Evolutionary conservation across 2,113 vertebrate species (phyloP).

Genomic region (Mobula hypostoma): DNA sequence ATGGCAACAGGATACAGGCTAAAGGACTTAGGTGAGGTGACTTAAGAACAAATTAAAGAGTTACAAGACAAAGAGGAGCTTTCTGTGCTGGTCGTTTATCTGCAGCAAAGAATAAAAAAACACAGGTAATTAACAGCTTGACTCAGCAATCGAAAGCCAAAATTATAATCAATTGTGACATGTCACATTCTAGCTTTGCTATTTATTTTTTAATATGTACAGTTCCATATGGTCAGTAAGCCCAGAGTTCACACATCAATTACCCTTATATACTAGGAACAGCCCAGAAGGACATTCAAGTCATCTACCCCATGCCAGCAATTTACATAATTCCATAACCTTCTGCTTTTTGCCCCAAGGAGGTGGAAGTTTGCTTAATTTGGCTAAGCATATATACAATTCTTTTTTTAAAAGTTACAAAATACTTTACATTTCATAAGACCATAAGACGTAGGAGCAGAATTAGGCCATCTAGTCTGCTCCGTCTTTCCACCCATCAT

Average conservation of each 20-base stretch:
- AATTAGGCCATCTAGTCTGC: too few relatives aligned
- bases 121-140: not conserved
- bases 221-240: not conserved
- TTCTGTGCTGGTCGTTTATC: not conserved
- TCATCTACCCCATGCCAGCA: not conserved
- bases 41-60: too few relatives aligned
- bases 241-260: not conserved
- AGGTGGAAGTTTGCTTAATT: not conserved
- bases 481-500: too few relatives aligned
- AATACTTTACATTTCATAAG: not conserved
- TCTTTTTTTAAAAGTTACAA: not conserved
- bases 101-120: not conserved
- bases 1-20: too few relatives aligned
- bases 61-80: not conserved
- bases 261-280: not conserved
- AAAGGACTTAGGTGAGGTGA: too few relatives aligned
- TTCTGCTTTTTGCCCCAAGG: not conserved
- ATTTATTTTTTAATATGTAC: not conserved
- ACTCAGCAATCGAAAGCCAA: not conserved
- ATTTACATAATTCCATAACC: not conserved
- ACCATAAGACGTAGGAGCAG: too few relatives aligned
- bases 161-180: not conserved
- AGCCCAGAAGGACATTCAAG: not conserved
- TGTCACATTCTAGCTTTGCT: not conserved
- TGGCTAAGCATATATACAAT: not conserved